Evolutionary conservation across 35 echinoderm and acorn worm species (phyloP), one percentile per base, ranked within the genome.

Genomic region (Hemicentrotus pulcherrimus): DNA sequence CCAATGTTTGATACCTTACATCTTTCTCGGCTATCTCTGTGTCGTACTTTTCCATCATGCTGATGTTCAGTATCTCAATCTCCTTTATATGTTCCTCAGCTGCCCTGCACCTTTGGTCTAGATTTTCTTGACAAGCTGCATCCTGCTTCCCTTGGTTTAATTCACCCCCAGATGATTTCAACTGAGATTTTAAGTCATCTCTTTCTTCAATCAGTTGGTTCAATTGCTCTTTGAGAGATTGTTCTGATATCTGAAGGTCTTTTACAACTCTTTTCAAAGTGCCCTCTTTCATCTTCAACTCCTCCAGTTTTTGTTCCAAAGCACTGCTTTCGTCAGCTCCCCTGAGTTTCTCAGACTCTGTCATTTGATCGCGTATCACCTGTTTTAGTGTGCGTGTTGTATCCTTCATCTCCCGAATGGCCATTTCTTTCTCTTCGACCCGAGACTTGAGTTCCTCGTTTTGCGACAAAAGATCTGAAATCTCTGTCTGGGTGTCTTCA

Each of bases 151-250:
- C 52, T 35, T 86, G 47, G 28, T 94, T 52, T 10, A 94, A 48
- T 55, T 47, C 94, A 33, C 18, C 95, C 87, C 32, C 86, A 91
- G 85, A 88, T 85, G 10, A 61, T 92, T 22, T 32, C 18, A 55
- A 46, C 24, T 94, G 10, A n/a, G 47, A 94, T 22, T 14, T 59
- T 18, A 94, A 94, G 6, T 60, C 88, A 41, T 96, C 94, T n/a
- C 50, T 95, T 52, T 97, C 94, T 92, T 96, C 95, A 60, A 86
- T 96, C 45, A 97, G 50, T 31, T 95, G 86, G 31, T 87, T 89
- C 9, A 95, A n/a, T 15, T 95, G 94, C 30, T 61, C 87, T 61
- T 95, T 88, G 31, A 55, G 71, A 47, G 48, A 14, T 31, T 95
- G 86, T 19, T 95, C 86, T 32, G 86, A 86, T 91, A 86, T 50